Evolutionary conservation across 2,113 vertebrate species (phyloP).

Genomic region (Geococcyx californianus): DNA sequence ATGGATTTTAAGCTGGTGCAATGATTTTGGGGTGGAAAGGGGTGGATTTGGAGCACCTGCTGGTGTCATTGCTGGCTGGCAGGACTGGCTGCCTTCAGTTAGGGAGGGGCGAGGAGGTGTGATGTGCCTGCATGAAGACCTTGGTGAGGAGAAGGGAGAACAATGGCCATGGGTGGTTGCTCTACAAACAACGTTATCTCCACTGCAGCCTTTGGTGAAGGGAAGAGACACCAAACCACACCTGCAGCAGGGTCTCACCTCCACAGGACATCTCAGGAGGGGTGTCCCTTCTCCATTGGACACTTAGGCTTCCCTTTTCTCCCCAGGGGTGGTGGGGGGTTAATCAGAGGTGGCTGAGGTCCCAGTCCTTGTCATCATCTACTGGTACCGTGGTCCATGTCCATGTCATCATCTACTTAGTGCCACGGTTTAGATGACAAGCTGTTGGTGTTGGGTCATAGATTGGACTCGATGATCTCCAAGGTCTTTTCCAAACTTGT

Average conservation of each 20-base stretch:
- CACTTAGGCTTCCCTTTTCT: too few species aligned
- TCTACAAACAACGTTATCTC: too few species aligned
- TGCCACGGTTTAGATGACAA: too few species aligned
- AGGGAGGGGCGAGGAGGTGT: not conserved
- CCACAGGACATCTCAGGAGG: not conserved
- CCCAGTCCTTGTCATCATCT: not conserved
- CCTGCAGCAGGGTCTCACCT: too few species aligned
- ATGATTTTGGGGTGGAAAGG: not conserved
- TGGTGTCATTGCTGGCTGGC: not conserved
- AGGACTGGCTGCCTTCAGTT: not conserved
- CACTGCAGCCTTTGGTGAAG: fast-evolving
- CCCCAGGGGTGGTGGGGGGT: not conserved
- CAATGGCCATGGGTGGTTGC: not conserved
- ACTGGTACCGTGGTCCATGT: too few species aligned
- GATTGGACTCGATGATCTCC: too few species aligned
- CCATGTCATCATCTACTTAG: too few species aligned
- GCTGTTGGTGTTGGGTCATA: too few species aligned
- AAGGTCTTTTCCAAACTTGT: too few species aligned
- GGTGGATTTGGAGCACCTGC: not conserved
- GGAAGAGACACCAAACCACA: not conserved
- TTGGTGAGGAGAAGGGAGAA: not conserved
- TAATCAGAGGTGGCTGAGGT: too few species aligned
- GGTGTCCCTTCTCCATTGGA: not conserved
- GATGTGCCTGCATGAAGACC: fast-evolving
- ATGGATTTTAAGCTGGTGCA: not conserved